These are phyloP conservation scores for Crotalus tigris DNA, from an alignment of 2,113 vertebrate species.

Conservation along the genomic window DNA sequence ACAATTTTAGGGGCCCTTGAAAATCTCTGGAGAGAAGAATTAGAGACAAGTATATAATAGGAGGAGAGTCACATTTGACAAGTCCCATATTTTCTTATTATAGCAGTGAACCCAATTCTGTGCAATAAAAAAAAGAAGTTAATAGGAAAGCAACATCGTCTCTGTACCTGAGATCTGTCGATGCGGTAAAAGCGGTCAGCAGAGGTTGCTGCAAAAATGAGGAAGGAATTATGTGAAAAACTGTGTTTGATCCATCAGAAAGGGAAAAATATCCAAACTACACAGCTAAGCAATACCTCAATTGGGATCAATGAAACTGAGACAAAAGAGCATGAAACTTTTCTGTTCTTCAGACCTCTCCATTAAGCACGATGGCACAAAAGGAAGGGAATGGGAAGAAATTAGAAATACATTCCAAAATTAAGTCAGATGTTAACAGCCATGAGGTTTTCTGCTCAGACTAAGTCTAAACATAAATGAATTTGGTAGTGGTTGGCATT, in stretches of 20 bases:
- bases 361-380: background rate
- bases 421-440: background rate
- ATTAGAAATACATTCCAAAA: background rate
- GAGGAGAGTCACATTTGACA: background rate
- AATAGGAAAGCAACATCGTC: fast-evolving
- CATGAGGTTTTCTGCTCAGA: background rate
- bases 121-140: background rate
- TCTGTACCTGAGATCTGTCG: constrained; percentile 95
- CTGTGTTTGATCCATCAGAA: background rate
- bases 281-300: background rate
- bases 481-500: background rate
- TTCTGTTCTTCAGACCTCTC: background rate
- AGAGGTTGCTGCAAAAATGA: constrained; percentile 83
- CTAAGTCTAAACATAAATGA: background rate
- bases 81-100: background rate
- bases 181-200: constrained; percentile 97
- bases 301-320: background rate
- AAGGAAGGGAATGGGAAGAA: background rate
- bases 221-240: constrained; percentile 12
- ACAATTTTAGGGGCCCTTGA: background rate
- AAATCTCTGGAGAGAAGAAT: background rate
- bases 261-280: background rate
- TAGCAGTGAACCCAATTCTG: background rate
- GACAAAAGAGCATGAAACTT: background rate
- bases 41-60: background rate